Conservation (phyloP, 1,140 invertebrate species). For the Penaeus chinensis region DNA sequence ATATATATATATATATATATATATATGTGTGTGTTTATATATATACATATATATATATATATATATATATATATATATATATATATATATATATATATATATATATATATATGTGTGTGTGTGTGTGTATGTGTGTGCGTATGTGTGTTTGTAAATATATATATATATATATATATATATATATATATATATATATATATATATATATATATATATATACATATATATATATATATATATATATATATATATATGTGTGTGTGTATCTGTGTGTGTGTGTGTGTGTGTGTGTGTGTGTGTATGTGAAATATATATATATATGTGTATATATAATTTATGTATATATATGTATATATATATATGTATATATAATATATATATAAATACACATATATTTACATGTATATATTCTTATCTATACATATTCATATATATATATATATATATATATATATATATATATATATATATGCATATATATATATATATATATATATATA, state of each 20-base stretch:
- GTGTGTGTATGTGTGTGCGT: background rate
- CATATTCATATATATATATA: conserved; percentile 2
- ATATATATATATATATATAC: conserved; percentile 9
- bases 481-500: background rate
- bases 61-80: background rate
- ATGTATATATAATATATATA: too few relatives aligned
- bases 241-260: conserved; percentile 3
- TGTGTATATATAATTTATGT: background rate
- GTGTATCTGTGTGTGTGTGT: background rate
- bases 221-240: background rate
- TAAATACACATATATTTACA: background rate
- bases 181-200: conserved; percentile 17
- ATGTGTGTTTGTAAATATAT: background rate
- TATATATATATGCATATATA: background rate
- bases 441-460: conserved; percentile 17
- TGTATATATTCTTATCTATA: background rate
- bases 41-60: background rate
- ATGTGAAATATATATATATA: background rate
- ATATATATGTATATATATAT: too few relatives aligned
- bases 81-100: background rate
- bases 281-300: background rate
- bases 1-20: conserved; percentile 17
- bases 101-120: background rate
- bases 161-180: conserved; percentile 14
- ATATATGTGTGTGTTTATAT: background rate